Evolutionary conservation across 2,888 invertebrate genomes (phyloP), one percentile per base, ranked within the genome.

Genomic region (Liposcelis brunnea): DNA sequence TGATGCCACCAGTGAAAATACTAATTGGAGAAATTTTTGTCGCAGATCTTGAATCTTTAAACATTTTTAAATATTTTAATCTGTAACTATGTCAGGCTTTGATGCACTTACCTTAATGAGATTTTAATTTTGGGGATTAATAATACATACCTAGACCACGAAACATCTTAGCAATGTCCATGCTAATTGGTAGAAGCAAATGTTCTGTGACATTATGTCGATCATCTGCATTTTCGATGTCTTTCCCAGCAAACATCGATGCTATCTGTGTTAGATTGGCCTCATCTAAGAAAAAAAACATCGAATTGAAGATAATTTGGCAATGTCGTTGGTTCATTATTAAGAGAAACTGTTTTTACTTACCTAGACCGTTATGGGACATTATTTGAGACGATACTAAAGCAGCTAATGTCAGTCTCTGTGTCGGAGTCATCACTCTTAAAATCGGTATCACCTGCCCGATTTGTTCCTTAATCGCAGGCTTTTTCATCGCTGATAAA

Each of bases 111-210:
- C n/a, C n/a, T n/a, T n/a, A n/a, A n/a, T n/a, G n/a, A n/a, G n/a
- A n/a, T n/a, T n/a, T n/a, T n/a, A n/a, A n/a, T n/a, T n/a, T n/a
- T n/a, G n/a, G n/a, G n/a, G n/a, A n/a, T n/a, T n/a, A n/a, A n/a
- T n/a, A n/a, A n/a, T n/a, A n/a, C 47, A 46, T 54, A 48, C 46
- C 61, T 52, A 45, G 55, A 51, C 44, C 67, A 46, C 70, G 65
- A 43, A 76, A 69, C 47, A 76, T 64, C 56, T 75, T 74, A 0
- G 77, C 76, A 58, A 76, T 71, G 58, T 78, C 77, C 52, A 71
- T 65, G 48, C 74, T 68, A 49, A 75, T 72, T 8, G 79, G 77
- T 46, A 78, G 59, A 64, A 74, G 67, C 21, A 76, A 60, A 45
- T 72, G 69, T 50, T 70, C 62, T 12, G 66, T 66, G 2, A 68